Evolutionary conservation across 2,113 vertebrate genomes (phyloP).

Genomic region (Etheostoma spectabile): DNA sequence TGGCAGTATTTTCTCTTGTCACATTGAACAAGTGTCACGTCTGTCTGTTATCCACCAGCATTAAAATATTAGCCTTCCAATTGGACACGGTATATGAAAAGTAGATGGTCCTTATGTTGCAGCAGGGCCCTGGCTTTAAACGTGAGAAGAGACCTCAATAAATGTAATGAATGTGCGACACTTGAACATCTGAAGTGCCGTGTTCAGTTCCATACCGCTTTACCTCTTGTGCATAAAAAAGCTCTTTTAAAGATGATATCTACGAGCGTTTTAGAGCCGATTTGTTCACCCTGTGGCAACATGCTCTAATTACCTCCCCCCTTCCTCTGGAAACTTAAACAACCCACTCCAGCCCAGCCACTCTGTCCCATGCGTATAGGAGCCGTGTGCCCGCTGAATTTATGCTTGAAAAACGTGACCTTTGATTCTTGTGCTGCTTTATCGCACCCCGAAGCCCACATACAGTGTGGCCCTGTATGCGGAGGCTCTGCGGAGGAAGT

Average conservation of each 20-base stretch:
- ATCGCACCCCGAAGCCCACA: constrained; percentile 79
- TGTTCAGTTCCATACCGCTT: constrained; percentile 82
- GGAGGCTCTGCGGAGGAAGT: constrained; percentile 72
- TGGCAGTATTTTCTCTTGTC: constrained; percentile 21
- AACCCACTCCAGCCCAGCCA: constrained; percentile 26
- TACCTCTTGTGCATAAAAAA: constrained; percentile 83
- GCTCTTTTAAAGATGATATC: constrained; percentile 94
- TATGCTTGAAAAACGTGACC: constrained; percentile 85
- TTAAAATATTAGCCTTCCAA: constrained; percentile 91
- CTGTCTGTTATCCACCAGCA: constrained; percentile 74
- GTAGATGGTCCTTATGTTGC: constrained; percentile 81
- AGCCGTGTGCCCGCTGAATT: constrained; percentile 75
- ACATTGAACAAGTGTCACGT: constrained; percentile 20
- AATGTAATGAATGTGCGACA: constrained; percentile 90
- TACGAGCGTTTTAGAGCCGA: constrained; percentile 83
- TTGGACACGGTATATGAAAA: constrained; percentile 89
- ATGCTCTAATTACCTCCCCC: constrained; percentile 86
- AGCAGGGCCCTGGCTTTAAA: constrained; percentile 85
- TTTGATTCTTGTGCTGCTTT: constrained; percentile 81
- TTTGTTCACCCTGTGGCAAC: constrained; percentile 86
- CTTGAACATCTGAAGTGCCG: constrained; percentile 86
- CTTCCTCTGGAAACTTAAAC: too few species aligned
- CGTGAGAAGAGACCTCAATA: constrained; percentile 85
- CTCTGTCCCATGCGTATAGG: constrained; percentile 69
- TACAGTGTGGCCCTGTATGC: constrained; percentile 80